Evolutionary conservation across 2,888 invertebrate genomes (phyloP), one percentile per base, ranked within the genome.

Genomic region (Polietes domitor): DNA sequence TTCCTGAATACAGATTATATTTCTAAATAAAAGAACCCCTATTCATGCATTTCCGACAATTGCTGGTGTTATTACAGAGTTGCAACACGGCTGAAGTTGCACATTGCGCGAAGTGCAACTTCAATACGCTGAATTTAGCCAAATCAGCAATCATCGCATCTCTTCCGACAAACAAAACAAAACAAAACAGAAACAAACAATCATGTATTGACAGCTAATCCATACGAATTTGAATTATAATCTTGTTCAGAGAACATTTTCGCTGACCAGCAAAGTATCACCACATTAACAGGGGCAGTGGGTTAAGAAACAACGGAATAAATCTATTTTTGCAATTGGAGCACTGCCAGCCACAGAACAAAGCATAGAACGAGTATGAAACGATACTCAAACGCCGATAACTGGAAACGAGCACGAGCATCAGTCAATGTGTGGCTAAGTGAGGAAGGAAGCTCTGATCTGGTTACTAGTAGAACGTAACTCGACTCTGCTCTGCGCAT

Each of bases 281-380:
- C 43, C 81, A 43, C 63, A 76, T 81, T 77, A 83, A 81, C 70
- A 84, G 84, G 84, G 84, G 84, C 84, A 84, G 61, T 84, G 81
- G 84, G 84, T 84, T 84, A 84, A 76, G 68, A 81, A 84, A 84
- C 80, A 84, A 84, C 84, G 81, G 84, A 68, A 84, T 77, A 81
- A 61, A 81, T 81, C 76, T 61, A 68, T 68, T 47, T 58, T 47
- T 58, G 78, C 81, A 84, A 84, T 70, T 84, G 78, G 84, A 84
- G 81, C 84, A 84, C 26, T 15, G 10, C 26, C 10, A 24, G 10
- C 21, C 12, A 37, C 37, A 50, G 0, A 5, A 32, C 37, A 37
- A 7, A 7, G 10, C 26, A 72, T 17, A 37, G 15, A 74, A 47
- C 43, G 28, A 17, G 26, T 50, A 41, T 26, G 12, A n/a, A n/a